Conservation (phyloP, 2,888 invertebrate species). For the Cephus nigrinus region DNA sequence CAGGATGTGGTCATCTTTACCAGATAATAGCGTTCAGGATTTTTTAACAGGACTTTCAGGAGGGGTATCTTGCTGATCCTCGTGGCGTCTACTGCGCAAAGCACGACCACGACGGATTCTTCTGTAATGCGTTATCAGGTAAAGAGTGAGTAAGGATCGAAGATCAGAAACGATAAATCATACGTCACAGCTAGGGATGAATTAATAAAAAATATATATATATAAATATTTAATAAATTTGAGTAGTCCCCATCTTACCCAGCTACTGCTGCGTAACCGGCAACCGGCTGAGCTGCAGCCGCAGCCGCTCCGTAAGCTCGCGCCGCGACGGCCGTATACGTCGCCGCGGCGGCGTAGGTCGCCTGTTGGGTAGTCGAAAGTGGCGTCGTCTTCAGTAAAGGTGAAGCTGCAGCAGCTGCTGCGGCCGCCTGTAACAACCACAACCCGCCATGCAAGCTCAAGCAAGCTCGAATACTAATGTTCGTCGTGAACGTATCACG, state of each 20-base stretch:
- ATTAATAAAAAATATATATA: background rate
- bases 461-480: slow-evolving; percentile 60
- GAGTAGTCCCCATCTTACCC: slow-evolving; percentile 68
- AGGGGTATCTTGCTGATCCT: slow-evolving; percentile 22
- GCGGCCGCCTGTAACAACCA: slow-evolving; percentile 70
- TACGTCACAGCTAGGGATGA: background rate
- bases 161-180: background rate
- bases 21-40: slow-evolving; percentile 29
- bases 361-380: slow-evolving; percentile 87
- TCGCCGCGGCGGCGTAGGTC: slow-evolving; percentile 88
- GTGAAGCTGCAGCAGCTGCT: slow-evolving; percentile 78
- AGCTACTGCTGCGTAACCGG: slow-evolving; percentile 79
- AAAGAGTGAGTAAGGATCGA: slow-evolving; percentile 13
- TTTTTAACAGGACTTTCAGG: slow-evolving; percentile 38
- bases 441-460: slow-evolving; percentile 62
- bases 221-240: background rate
- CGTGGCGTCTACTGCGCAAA: slow-evolving; percentile 55
- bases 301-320: slow-evolving; percentile 84
- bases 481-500: slow-evolving; percentile 23
- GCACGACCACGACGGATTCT: slow-evolving; percentile 51
- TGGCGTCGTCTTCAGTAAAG: slow-evolving; percentile 86
- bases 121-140: slow-evolving; percentile 40
- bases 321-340: slow-evolving; percentile 87
- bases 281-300: slow-evolving; percentile 77
- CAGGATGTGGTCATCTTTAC: slow-evolving; percentile 31